Percentiles rank a stretch among this genome's conserved stretches.
phyloP scores from a whole-genome alignment of 2,888 invertebrate species.

The Orthosia cruda region DNA sequence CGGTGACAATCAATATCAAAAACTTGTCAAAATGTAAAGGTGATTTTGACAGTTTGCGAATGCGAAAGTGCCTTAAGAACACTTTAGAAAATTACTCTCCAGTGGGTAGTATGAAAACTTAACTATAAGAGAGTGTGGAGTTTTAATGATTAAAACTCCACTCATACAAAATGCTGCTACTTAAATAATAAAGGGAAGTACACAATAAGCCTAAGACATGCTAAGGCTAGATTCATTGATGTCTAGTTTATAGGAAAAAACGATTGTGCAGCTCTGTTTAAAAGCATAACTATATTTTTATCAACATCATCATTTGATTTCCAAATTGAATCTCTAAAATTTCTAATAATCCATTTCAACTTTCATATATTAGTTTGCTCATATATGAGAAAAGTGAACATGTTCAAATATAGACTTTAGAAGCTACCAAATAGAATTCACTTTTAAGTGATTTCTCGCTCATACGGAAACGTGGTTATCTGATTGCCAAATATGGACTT shows the following conservation, averaged over 20 bases:
- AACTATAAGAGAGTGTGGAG: too few relatives aligned
- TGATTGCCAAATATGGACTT: not conserved
- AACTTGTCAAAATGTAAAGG: too few relatives aligned
- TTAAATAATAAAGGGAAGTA: constrained; percentile 37
- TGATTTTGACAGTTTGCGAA: too few relatives aligned
- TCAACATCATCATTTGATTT: not conserved
- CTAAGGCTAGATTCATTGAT: constrained; percentile 21
- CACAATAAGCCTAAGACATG: constrained; percentile 32
- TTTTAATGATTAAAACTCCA: not conserved
- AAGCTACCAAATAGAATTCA: not conserved
- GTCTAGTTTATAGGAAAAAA: constrained; percentile 9
- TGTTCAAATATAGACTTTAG: not conserved
- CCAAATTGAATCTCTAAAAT: not conserved
- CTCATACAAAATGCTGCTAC: constrained; percentile 46
- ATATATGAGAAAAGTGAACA: too few relatives aligned
- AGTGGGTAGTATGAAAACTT: not conserved
- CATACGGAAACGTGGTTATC: not conserved
- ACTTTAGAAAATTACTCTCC: not conserved
- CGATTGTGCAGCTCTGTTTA: constrained; percentile 26
- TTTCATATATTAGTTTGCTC: too few relatives aligned
- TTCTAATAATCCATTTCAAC: too few relatives aligned
- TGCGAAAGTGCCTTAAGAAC: too few relatives aligned
- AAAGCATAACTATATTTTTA: not conserved
- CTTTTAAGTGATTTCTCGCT: not conserved
- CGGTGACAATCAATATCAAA: too few relatives aligned